Evolutionary conservation across 2,797 vertebrate genomes (phyloP).

Genomic region (Prionace glauca): DNA sequence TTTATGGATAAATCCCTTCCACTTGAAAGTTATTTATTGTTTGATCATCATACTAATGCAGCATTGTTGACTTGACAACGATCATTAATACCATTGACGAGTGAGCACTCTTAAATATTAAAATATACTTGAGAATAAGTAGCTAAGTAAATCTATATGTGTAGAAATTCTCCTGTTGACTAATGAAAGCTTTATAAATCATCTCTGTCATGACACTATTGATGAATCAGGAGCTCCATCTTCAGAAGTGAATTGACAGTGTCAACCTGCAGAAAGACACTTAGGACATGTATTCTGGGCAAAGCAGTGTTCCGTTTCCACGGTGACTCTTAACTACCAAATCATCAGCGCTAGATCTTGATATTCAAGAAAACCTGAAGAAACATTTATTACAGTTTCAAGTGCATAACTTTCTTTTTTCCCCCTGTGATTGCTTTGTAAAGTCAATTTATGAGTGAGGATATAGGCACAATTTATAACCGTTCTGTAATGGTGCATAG

Average conservation of each 20-base stretch:
- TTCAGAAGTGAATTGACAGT: conserved; percentile 12
- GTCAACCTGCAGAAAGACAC: neutral
- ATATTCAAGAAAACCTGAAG: neutral
- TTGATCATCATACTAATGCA: neutral
- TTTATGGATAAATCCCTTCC: neutral
- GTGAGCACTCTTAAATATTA: conserved; percentile 11
- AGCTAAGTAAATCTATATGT: neutral
- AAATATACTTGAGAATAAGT: conserved; percentile 10
- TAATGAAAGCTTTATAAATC: conserved; percentile 28
- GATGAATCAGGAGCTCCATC: conserved; percentile 26
- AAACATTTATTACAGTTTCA: conserved; percentile 16
- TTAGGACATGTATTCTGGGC: neutral
- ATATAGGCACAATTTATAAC: neutral
- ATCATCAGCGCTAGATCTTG: neutral
- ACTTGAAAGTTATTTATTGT: conserved; percentile 9
- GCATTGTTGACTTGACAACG: conserved; percentile 25
- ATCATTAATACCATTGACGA: neutral
- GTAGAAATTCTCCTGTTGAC: conserved; percentile 13
- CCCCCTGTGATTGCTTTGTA: neutral
- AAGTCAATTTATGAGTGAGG: neutral
- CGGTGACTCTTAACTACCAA: neutral
- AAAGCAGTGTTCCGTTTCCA: conserved; percentile 4
- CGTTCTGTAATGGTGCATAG: neutral
- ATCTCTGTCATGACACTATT: conserved; percentile 20
- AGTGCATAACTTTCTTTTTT: neutral